A percentile compares a stretch with the other conserved stretches of the same genome.
Conservation (phyloP, 2,113 vertebrate species). For the Neolamprologus fasciatus region DNA sequence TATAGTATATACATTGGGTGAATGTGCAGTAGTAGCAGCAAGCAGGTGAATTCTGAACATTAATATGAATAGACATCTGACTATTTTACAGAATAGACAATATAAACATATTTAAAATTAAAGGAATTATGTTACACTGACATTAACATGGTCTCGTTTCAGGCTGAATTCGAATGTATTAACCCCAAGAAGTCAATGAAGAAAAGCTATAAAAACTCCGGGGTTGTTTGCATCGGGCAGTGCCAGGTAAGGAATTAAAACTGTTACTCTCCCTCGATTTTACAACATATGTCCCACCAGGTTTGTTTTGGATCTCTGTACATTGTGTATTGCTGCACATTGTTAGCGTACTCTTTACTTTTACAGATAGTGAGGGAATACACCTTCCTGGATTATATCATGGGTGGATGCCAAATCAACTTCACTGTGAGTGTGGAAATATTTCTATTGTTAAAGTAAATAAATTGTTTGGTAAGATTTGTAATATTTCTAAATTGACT, state of each 20-base stretch:
- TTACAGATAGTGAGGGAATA: constrained; percentile 84
- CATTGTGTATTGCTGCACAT: neutral
- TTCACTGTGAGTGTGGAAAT: constrained; percentile 83
- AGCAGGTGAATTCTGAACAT: too few relatives aligned
- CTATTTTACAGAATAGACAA: too few relatives aligned
- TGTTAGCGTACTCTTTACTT: neutral
- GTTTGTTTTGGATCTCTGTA: neutral
- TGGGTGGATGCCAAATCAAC: constrained; percentile 96
- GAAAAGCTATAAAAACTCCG: constrained; percentile 90
- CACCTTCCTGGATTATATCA: constrained; percentile 92
- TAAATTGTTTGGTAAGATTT: neutral
- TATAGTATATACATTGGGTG: too few relatives aligned
- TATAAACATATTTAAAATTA: too few relatives aligned
- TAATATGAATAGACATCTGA: too few relatives aligned
- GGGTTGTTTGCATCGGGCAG: constrained; percentile 80
- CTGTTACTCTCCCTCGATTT: neutral
- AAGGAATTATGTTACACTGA: neutral
- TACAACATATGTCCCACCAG: neutral
- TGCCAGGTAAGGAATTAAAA: constrained; percentile 77
- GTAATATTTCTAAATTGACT: neutral
- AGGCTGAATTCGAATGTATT: constrained; percentile 88
- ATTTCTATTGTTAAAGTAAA: neutral
- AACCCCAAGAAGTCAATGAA: constrained; percentile 89
- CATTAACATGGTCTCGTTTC: neutral
- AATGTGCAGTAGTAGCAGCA: too few relatives aligned